Evolutionary conservation across 2,113 vertebrate genomes (phyloP).

Genomic region (zebrafish (Danio rerio)): GRCz12tu NC_133191.1:16936501-16937000

Average conservation of each 20-base stretch:
- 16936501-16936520: neutral
- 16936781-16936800: constrained; percentile 93
- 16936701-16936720: neutral
- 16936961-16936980: no score
- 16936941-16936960: no score
- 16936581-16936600: neutral
- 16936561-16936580: constrained; percentile 89
- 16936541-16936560: constrained; percentile 91
- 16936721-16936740: constrained; percentile 41
- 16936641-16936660: constrained; percentile 21
- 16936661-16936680: constrained; percentile 29
- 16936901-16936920: neutral
- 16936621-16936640: constrained; percentile 19
- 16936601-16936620: neutral
- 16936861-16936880: constrained; percentile 69
- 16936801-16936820: constrained; percentile 90
- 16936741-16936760: constrained; percentile 72
- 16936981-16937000: no score
- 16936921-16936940: neutral
- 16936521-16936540: constrained; percentile 67
- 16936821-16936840: constrained; percentile 85
- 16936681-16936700: neutral
- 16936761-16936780: constrained; percentile 94
- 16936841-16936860: constrained; percentile 72
- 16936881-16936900: neutral